Evolutionary conservation across 2,113 vertebrate species (phyloP), one percentile per base, ranked within the genome.

Genomic region (Dasyprocta punctata): DNA sequence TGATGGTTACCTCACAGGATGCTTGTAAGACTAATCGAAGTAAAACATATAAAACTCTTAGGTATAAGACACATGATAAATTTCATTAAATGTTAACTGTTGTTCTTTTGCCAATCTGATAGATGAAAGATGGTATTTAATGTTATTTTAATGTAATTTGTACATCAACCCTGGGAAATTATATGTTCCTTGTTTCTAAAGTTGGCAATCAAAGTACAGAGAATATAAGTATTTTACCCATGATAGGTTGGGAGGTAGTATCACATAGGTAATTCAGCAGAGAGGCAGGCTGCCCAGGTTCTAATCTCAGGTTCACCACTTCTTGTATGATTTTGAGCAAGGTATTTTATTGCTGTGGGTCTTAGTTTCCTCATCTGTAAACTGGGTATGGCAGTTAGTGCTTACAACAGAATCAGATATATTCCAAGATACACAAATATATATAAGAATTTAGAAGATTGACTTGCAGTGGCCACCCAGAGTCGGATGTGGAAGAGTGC

Each of bases 1-100:
- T 69, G 38, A 73, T 89, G 60, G 47, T 73, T 81, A 52, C 41
- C 24, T 83, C 22, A 83, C 61, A 33, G 67, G 36, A 91, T 91
- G 92, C 77, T 95, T 63, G 24, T 3, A 71, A 82, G 52, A 56
- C 60, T 38, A 69, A 41, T 41, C 63, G 44, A 94, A 92, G 49
- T 26, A 71, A 24, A 71, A 52, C 28, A 49, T 83, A 0, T 86
- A 90, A 90, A 90, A 28, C 36, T 88, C 61, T 95, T 58, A 83
- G 49, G 24, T 78, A 77, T 30, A 19, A 75, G 61, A 61, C 22
- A 44, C 1, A 1, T 26, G 16, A 5, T 75, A 87, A 75, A 49
- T 65, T 89, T 96, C 33, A 60, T 81, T 86, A 61, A 86, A 69
- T 94, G 80, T 86, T 81, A 41, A 41, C 38, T 89, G n/a, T n/a